Evolutionary conservation across 2,113 vertebrate genomes (phyloP).

Genomic region (Thoracochromis brauschi): DNA sequence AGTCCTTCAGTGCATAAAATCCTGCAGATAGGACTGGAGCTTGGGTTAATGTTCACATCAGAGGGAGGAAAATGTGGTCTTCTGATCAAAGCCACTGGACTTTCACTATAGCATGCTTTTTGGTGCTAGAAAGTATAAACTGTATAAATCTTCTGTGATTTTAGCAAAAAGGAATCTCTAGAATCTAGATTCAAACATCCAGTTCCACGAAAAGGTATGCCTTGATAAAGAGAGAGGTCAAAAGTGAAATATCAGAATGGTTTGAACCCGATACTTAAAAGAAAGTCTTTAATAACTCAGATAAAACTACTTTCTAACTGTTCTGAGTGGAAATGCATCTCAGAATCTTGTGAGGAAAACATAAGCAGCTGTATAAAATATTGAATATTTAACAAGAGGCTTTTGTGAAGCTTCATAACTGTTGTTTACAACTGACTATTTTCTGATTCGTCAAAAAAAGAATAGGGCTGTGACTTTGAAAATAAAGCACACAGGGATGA

Average conservation of each 20-base stretch:
- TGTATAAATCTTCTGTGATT: background rate
- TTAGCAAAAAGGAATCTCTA: background rate
- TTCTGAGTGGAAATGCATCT: background rate
- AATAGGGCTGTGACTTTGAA: constrained; percentile 10
- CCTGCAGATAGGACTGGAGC: background rate
- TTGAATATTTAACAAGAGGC: background rate
- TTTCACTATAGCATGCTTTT: background rate
- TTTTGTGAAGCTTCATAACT: background rate
- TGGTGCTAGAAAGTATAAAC: background rate
- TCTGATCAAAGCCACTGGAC: background rate
- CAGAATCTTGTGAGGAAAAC: background rate
- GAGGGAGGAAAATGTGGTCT: background rate
- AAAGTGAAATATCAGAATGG: background rate
- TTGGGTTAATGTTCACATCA: background rate
- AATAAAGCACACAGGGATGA: constrained; percentile 17
- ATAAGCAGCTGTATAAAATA: background rate
- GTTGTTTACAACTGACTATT: constrained; percentile 2
- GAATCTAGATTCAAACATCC: background rate
- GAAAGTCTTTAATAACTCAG: background rate
- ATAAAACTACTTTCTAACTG: background rate
- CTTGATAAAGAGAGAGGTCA: background rate
- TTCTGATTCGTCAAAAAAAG: background rate
- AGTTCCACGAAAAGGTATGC: background rate
- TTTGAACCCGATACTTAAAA: background rate
- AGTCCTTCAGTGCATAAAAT: background rate